Evolutionary conservation across 2,113 vertebrate genomes (phyloP), one percentile per base, ranked within the genome.

Genomic region (Rafetus swinhoei): DNA sequence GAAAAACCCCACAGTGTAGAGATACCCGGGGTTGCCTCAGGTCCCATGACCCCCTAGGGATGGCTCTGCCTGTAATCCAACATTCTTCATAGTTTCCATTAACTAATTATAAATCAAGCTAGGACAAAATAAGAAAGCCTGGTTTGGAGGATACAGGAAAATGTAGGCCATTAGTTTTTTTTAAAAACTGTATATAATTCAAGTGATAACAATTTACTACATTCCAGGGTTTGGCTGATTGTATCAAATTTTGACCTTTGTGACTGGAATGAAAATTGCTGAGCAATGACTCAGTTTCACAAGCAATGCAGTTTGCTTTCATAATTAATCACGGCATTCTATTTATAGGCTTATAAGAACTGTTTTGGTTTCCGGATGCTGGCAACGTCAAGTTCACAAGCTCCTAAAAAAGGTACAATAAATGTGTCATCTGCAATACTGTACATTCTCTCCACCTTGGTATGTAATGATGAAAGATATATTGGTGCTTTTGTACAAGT

Each of bases 201-300:
- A 87, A 39, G 12, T 55, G 76, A 65, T 52, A 80, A 85, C n/a
- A n/a, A 25, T 79, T 91, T 89, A 81, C 81, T 87, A 52, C 77
- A 81, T 87, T 65, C 16, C 35, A 56, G 74, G 22, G 29, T 80
- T 60, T 89, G 72, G 90, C 85, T 83, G 25, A 88, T 85, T 82
- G 52, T 10, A 35, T 89, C 90, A 88, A 88, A 1, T 50, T 94
- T 79, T 50, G 35, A 92, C 79, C 88, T 82, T 72, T 87, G 91
- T 18, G 83, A 93, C 91, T 32, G 89, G 94, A 90, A 88, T 76
- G 81, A 88, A 60, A 96, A 88, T 82, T n/a, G 24, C 52, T 91
- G 89, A 93, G 45, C 65, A 94, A 74, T 0, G 3, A 60, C 83
- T 95, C 24, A 5, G 84, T 77, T 35, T 55, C 86, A 93, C 53